Conservation (phyloP, 2,888 invertebrate genomes). For the Halictus ligatus region DNA sequence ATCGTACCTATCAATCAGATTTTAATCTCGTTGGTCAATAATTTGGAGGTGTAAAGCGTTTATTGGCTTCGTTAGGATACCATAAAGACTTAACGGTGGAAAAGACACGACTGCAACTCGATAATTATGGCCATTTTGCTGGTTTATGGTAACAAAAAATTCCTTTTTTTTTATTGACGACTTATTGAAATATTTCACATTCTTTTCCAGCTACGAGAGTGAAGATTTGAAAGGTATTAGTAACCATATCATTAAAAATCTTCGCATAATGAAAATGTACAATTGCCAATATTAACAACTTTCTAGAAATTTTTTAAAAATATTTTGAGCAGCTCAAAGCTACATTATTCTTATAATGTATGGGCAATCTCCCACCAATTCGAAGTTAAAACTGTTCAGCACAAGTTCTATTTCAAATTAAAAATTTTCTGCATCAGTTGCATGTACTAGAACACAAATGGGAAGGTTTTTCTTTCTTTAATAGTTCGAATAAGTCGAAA, state of each 20-base stretch:
- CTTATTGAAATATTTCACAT: neutral
- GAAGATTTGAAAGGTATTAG: neutral
- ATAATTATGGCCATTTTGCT: neutral
- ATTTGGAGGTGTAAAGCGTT: neutral
- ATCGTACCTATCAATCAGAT: constrained; percentile 80
- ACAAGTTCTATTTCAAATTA: too few species aligned
- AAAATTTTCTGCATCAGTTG: too few species aligned
- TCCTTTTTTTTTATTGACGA: neutral
- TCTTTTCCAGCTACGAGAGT: neutral
- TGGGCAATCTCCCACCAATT: too few species aligned
- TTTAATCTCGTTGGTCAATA: neutral
- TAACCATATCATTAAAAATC: too few species aligned
- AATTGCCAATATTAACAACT: neutral
- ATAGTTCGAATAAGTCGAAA: too few species aligned
- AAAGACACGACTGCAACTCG: neutral
- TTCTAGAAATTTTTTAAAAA: neutral
- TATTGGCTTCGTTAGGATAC: neutral
- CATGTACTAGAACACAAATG: too few species aligned
- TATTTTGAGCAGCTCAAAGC: neutral
- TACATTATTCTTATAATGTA: too few species aligned
- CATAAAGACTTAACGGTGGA: neutral
- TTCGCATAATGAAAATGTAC: neutral
- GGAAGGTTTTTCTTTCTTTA: too few species aligned
- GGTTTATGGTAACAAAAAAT: too few species aligned
- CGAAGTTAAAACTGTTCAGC: too few species aligned